These are phyloP conservation scores for Eulemur rufifrons DNA, from an alignment of 2,113 vertebrate species.

Conservation along the genomic window DNA sequence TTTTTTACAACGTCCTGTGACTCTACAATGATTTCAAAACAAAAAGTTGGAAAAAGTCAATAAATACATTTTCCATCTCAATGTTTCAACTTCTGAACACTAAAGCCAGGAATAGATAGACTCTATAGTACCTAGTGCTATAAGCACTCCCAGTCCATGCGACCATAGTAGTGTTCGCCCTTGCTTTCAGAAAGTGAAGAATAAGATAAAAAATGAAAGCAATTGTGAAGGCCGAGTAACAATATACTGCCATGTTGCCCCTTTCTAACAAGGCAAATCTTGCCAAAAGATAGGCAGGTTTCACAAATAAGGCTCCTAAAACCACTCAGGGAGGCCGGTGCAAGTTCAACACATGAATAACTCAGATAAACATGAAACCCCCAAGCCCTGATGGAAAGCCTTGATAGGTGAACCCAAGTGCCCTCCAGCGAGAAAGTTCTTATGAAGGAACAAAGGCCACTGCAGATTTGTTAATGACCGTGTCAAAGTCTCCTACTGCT, in stretches of 20 bases:
- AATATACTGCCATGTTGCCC: not conserved
- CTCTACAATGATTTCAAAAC: not conserved
- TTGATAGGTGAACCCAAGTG: not conserved
- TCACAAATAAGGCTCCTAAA: slow-evolving; percentile 49
- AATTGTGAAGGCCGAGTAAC: not conserved
- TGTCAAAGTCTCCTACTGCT: not conserved
- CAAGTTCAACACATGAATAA: slow-evolving; percentile 39
- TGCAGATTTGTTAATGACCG: slow-evolving; percentile 20
- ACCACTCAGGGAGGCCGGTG: not conserved
- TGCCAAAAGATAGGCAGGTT: slow-evolving; percentile 50
- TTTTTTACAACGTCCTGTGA: not conserved
- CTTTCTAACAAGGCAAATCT: slow-evolving; percentile 17
- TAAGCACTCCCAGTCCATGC: not conserved
- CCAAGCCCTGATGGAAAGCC: not conserved
- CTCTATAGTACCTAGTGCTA: not conserved
- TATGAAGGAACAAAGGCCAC: not conserved
- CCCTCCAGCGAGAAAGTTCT: not conserved
- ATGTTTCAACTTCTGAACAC: not conserved
- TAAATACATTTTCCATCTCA: not conserved
- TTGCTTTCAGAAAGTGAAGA: not conserved
- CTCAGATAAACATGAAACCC: slow-evolving; percentile 58
- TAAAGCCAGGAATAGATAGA: not conserved
- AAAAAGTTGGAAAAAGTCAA: not conserved
- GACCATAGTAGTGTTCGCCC: not conserved
- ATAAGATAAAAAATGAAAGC: not conserved